Evolutionary conservation across 2,888 invertebrate species (phyloP).

Genomic region (Dione juno): DNA sequence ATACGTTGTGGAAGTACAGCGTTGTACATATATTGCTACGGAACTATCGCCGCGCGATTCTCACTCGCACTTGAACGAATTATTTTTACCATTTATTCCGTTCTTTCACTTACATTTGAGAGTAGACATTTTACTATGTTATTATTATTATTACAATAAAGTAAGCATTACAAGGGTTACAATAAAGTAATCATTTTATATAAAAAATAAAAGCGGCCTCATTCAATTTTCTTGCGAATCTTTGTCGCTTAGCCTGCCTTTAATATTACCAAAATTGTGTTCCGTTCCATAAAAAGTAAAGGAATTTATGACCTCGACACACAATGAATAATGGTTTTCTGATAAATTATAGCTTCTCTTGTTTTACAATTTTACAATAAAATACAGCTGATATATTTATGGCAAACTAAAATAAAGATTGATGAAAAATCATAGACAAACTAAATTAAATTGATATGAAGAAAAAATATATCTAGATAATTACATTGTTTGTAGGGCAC

Average conservation of each 20-base stretch:
- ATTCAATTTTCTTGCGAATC: constrained; percentile 22
- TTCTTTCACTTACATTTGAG: background rate
- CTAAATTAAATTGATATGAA: too few relatives aligned
- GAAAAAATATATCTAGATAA: too few relatives aligned
- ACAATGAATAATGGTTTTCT: background rate
- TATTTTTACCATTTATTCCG: background rate
- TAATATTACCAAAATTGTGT: background rate
- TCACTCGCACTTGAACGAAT: too few relatives aligned
- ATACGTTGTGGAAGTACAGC: too few relatives aligned
- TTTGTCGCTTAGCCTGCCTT: background rate
- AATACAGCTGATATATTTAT: too few relatives aligned
- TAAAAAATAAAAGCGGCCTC: background rate
- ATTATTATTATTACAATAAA: constrained; percentile 4
- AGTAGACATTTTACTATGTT: background rate
- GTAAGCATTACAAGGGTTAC: constrained; percentile 2
- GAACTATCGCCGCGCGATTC: too few relatives aligned
- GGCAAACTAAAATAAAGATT: too few relatives aligned
- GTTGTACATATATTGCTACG: too few relatives aligned
- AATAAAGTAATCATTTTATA: background rate
- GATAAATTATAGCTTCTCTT: background rate
- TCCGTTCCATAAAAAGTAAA: background rate
- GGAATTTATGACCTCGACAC: background rate
- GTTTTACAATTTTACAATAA: background rate
- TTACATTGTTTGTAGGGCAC: too few relatives aligned
- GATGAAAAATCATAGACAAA: too few relatives aligned